These are phyloP conservation scores for Sipunculus nudus DNA, from an alignment of 2,888 invertebrate species.

Conservation along the genomic window DNA sequence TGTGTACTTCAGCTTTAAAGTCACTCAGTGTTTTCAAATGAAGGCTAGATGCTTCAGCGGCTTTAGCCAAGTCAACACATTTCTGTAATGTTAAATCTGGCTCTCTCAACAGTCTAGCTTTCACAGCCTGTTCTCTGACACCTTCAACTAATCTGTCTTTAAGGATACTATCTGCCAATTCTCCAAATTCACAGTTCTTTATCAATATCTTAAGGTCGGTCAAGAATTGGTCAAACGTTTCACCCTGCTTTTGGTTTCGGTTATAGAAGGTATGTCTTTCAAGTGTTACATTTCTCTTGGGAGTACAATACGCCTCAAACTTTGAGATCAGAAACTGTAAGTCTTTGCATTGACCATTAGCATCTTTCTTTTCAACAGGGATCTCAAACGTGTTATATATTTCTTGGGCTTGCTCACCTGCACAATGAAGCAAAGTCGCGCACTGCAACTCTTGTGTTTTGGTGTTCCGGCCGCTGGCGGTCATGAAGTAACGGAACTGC, in stretches of 20 bases:
- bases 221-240: not conserved
- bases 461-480: not conserved
- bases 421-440: not conserved
- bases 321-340: not conserved
- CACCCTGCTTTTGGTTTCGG: not conserved
- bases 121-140: not conserved
- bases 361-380: too few relatives aligned
- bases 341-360: too few relatives aligned
- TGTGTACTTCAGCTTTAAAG: too few relatives aligned
- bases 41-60: not conserved
- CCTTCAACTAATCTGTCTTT: not conserved
- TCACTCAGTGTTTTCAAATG: not conserved
- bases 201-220: not conserved
- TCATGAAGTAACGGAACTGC: too few relatives aligned
- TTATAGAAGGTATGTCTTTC: not conserved
- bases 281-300: not conserved
- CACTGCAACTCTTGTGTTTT: not conserved
- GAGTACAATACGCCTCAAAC: not conserved
- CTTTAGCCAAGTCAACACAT: not conserved
- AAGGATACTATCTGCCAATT: not conserved
- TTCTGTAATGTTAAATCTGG: not conserved
- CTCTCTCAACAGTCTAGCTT: not conserved
- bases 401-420: not conserved
- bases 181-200: not conserved
- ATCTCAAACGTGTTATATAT: not conserved